Evolutionary conservation across 2,113 vertebrate species (phyloP).

Genomic region (Erythrocebus patas): DNA sequence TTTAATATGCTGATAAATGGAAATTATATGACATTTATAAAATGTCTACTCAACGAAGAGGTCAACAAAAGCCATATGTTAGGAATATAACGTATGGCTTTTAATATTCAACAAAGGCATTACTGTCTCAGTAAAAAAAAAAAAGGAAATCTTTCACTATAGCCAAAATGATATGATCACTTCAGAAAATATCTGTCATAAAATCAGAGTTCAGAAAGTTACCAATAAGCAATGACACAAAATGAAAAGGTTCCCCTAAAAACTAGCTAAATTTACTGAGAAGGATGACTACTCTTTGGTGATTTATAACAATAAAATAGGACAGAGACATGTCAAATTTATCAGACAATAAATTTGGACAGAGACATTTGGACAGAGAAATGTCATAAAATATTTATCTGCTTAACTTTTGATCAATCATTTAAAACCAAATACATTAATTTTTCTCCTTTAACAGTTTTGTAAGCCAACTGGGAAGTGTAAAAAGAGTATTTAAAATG

Average conservation of each 20-base stretch:
- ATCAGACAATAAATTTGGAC: not conserved
- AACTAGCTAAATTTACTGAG: not conserved
- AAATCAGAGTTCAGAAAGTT: not conserved
- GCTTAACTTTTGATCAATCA: not conserved
- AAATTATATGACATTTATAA: not conserved
- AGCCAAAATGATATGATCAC: not conserved
- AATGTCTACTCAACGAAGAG: not conserved
- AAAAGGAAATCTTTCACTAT: not conserved
- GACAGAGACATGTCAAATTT: not conserved
- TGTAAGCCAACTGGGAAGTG: no score
- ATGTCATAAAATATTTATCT: not conserved
- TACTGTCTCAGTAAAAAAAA: constrained; percentile 7
- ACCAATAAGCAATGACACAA: not conserved
- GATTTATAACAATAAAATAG: not conserved
- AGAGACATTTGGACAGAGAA: not conserved
- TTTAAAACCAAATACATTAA: no score
- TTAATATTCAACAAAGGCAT: not conserved
- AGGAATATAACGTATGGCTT: not conserved
- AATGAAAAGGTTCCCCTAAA: not conserved
- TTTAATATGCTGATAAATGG: not conserved
- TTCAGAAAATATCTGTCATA: not conserved
- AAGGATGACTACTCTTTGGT: not conserved
- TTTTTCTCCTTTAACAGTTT: no score
- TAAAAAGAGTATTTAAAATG: no score
- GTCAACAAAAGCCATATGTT: not conserved